Conservation (phyloP, 2,113 vertebrate genomes). For the Dicaeum eximium region DNA sequence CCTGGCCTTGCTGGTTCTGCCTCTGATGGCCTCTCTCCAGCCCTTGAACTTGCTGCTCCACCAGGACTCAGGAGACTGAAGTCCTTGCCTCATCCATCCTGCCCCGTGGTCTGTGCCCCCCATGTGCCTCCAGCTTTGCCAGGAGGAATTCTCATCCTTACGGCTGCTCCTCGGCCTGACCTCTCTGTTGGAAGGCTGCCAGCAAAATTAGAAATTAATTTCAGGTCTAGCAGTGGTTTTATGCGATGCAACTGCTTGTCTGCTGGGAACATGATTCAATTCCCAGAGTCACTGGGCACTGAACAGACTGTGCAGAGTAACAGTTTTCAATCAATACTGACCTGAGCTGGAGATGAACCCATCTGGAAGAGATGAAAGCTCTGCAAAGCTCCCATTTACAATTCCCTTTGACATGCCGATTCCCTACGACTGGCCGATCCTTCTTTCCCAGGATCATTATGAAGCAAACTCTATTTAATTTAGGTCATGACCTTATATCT, state of each 20-base stretch:
- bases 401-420: background rate
- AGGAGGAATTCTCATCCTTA: background rate
- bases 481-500: background rate
- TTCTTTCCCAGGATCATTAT: background rate
- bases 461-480: constrained; percentile 20
- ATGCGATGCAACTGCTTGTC: background rate
- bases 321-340: background rate
- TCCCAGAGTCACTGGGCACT: background rate
- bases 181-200: background rate
- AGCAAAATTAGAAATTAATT: constrained; percentile 17
- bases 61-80: background rate
- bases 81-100: background rate
- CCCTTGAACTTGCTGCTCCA: background rate
- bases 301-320: background rate
- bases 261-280: background rate
- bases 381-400: background rate
- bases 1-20: fast-evolving
- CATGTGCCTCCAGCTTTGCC: background rate
- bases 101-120: background rate
- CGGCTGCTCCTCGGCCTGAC: background rate
- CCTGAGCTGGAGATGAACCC: background rate
- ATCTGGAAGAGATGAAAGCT: background rate
- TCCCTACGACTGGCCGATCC: background rate
- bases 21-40: background rate
- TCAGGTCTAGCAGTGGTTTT: background rate